Percentiles rank a stretch among this genome's conserved stretches.
Conservation (phyloP, 2,113 vertebrate genomes). For the Ploceus nigricollis region DNA sequence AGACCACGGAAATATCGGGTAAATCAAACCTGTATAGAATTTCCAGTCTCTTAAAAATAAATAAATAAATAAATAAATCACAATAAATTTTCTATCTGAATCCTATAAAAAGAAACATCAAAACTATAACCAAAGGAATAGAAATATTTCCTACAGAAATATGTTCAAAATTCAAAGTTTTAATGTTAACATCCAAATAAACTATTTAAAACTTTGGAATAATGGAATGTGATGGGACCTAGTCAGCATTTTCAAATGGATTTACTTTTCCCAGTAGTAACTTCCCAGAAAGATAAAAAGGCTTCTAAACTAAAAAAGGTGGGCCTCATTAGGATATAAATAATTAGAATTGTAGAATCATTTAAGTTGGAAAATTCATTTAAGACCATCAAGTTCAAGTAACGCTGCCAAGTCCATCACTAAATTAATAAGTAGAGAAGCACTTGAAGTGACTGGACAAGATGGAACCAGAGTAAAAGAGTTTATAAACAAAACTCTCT, state of each 20-base stretch:
- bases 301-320: not conserved
- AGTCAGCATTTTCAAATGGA: not conserved
- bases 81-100: not conserved
- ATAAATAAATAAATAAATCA: not conserved
- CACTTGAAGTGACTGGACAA: not conserved
- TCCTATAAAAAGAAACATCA: not conserved
- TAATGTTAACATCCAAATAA: not conserved
- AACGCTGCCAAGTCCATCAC: not conserved
- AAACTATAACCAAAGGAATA: not conserved
- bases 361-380: not conserved
- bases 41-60: not conserved
- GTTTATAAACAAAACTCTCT: slow-evolving; percentile 9
- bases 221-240: not conserved
- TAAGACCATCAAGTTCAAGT: not conserved
- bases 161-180: not conserved
- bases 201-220: not conserved
- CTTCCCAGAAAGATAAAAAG: not conserved
- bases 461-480: not conserved
- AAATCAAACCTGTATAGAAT: not conserved
- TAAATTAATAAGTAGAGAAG: not conserved
- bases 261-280: not conserved
- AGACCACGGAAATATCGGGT: not conserved
- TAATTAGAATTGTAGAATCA: not conserved
- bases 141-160: not conserved
- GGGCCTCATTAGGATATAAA: not conserved